Evolutionary conservation across 2,113 vertebrate genomes (phyloP).

Genomic region (Melozone crissalis): DNA sequence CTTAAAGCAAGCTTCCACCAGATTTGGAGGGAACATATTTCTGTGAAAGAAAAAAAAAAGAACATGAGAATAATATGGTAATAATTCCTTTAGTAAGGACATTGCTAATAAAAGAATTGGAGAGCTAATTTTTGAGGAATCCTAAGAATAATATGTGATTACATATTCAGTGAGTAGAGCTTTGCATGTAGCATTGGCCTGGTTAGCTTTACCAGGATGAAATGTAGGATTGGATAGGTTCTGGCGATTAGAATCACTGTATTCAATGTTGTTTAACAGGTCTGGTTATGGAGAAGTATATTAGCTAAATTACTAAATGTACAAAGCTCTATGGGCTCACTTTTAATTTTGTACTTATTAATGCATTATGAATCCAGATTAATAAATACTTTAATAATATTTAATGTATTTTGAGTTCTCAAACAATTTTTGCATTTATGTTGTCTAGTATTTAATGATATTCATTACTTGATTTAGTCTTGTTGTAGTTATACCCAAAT

Average conservation of each 20-base stretch:
- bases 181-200: not conserved
- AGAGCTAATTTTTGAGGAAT: not conserved
- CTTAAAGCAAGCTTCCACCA: constrained; percentile 96
- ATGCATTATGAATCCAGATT: not conserved
- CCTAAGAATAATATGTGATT: not conserved
- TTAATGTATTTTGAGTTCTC: not conserved
- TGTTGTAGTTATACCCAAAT: not conserved
- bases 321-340: not conserved
- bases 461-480: not conserved
- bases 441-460: not conserved
- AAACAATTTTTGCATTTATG: not conserved
- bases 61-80: not conserved
- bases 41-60: constrained; percentile 76
- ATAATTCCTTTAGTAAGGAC: not conserved
- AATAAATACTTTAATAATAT: not conserved
- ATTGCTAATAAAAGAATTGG: not conserved
- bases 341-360: not conserved
- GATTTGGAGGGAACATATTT: constrained; percentile 98
- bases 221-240: not conserved
- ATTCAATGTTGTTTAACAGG: not conserved
- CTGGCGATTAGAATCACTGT: not conserved
- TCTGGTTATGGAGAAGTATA: not conserved
- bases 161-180: not conserved
- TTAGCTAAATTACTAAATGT: not conserved
- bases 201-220: not conserved